Base-by-base conservation (phyloP, 2,113 vertebrate genomes). In the Otis tarda region DNA sequence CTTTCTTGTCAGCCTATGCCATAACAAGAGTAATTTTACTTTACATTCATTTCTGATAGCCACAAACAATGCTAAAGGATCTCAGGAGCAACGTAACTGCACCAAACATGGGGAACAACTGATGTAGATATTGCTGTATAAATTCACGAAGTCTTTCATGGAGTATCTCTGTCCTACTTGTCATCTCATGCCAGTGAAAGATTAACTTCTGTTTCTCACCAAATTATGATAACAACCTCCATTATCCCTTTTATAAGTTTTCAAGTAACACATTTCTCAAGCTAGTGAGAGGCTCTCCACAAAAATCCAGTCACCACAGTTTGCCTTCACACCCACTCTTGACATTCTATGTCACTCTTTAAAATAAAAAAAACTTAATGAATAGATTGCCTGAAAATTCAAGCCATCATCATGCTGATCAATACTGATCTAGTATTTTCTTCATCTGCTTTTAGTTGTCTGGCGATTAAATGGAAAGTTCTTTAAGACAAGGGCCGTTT, bases 261-360 rank as follows among this genome's bases (percentile, higher is more conserved):
- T 75, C 77, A 96, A 94, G 88, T 90, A 93, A 94, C 83, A 89
- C 75, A 83, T 90, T 93, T 86, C 83, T 89, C 68, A 74, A 94
- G 63, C 47, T 77, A 90, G 55, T 4, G 9, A 95, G 87, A 93
- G 87, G 93, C 35, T 89, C 86, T 94, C 87, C 77, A 63, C 31
- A 94, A 84, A 94, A 94, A 81, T 81, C 74, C 86, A 94, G 77
- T 84, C 73, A 94, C 83, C 77, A 89, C 79, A 91, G 64, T 95
- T 94, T 92, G 86, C 83, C 77, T 95, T 95, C 83, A 92, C 80
- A 91, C 87, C 83, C 73, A 90, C 81, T 94, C 93, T 24, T 94
- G 83, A 94, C 86, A 82, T 94, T 89, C 76, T 92, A 87, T 5
- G 5, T 60, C 0, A 0, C 25, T 95, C 80, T 87, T 93, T 56